A percentile compares a stretch with the other conserved stretches of the same genome.
phyloP scores from a whole-genome alignment of 2,888 invertebrate species.

The Drosophila paramelanica region DNA sequence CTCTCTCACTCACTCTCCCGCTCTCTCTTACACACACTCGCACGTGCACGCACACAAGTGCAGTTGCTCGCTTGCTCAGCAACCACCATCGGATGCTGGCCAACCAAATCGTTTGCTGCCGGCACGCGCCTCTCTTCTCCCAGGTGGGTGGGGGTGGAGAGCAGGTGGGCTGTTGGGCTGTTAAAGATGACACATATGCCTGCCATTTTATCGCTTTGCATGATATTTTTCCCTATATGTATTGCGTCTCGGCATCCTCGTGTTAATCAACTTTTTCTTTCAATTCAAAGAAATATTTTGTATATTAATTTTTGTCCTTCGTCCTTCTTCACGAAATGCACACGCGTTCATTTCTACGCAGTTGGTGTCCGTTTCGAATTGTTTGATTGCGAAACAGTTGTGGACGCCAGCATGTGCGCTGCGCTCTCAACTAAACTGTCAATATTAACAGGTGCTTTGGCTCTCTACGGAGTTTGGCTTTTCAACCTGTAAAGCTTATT shows the following conservation, averaged over 20 bases:
- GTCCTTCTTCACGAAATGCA: conserved; percentile 9
- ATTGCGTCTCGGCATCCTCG: neutral
- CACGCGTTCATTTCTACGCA: conserved; percentile 16
- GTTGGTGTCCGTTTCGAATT: conserved; percentile 13
- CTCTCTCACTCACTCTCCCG: conserved; percentile 1
- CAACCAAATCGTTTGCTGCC: conserved; percentile 77
- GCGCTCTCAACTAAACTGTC: conserved; percentile 17
- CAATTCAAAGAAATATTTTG: conserved; percentile 48
- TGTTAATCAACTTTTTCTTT: conserved; percentile 8
- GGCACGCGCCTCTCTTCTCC: conserved; percentile 47
- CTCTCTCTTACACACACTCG: neutral
- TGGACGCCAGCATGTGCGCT: neutral
- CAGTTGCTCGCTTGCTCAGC: conserved; percentile 24
- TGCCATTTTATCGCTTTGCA: conserved; percentile 15
- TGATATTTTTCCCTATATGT: conserved; percentile 51
- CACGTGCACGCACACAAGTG: conserved; percentile 13
- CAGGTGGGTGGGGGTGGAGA: neutral
- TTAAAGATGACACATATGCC: conserved; percentile 14
- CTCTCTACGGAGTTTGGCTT: neutral
- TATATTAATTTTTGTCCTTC: conserved; percentile 60
- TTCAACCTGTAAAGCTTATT: conserved; percentile 18
- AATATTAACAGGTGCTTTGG: conserved; percentile 28
- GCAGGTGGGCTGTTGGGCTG: conserved; percentile 15
- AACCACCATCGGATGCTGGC: conserved; percentile 69
- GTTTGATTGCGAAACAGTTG: conserved; percentile 5